phyloP scores from a whole-genome alignment of 2,113 vertebrate genomes.

The Pterocles burchelli region DNA sequence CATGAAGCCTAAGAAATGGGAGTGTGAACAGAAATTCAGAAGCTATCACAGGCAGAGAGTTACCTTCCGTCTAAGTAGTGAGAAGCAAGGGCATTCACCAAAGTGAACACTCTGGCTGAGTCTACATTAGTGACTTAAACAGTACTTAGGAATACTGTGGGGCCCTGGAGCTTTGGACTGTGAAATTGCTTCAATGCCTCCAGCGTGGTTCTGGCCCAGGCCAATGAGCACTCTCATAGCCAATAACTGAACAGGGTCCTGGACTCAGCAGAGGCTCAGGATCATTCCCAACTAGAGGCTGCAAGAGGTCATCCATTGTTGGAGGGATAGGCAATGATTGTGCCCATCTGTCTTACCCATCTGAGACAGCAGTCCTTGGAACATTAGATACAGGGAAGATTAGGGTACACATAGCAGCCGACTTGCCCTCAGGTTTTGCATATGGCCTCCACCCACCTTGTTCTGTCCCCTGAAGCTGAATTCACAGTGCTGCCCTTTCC shows the following conservation, averaged over 20 bases:
- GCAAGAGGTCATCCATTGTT: background rate
- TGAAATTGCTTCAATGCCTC: background rate
- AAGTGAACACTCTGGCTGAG: background rate
- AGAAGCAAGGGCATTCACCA: background rate
- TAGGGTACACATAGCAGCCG: background rate
- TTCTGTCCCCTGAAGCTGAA: background rate
- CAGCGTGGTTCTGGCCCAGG: background rate
- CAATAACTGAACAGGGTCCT: background rate
- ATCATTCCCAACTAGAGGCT: background rate
- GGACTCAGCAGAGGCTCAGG: background rate
- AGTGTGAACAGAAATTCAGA: background rate
- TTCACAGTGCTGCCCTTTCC: background rate
- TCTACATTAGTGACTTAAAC: background rate
- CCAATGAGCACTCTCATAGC: background rate
- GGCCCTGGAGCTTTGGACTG: background rate
- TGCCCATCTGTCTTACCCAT: background rate
- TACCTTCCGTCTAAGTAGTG: background rate
- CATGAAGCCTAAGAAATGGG: background rate
- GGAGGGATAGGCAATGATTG: background rate
- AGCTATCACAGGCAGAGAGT: background rate
- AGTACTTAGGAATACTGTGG: background rate
- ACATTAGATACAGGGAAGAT: background rate
- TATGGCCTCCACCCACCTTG: background rate
- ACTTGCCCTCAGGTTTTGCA: background rate
- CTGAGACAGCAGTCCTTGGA: background rate